Percentiles rank a stretch among this genome's conserved stretches.
These are phyloP conservation scores for Molossus alvarezi DNA, from an alignment of 2,797 vertebrate species.

Conservation along the genomic window DNA sequence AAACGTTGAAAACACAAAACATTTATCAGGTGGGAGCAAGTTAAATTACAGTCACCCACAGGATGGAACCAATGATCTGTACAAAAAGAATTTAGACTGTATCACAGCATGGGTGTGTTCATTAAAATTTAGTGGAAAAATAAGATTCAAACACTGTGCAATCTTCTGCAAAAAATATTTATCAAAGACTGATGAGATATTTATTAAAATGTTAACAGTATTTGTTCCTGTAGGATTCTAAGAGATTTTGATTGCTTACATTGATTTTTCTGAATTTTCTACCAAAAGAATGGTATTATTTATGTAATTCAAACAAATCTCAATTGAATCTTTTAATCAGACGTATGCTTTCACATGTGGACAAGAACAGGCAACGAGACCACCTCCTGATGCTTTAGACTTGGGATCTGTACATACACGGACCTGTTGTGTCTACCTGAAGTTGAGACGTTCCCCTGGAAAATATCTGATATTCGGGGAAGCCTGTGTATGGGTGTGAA, in stretches of 20 bases:
- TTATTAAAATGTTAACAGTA: not conserved
- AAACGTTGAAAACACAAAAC: not conserved
- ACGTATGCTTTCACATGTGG: not conserved
- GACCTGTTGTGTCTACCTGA: not conserved
- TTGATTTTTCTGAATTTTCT: conserved; percentile 15
- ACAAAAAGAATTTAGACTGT: not conserved
- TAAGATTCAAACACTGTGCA: not conserved
- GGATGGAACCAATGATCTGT: not conserved
- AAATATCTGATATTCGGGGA: not conserved
- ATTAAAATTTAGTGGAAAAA: not conserved
- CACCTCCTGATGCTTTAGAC: fast-evolving
- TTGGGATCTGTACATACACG: fast-evolving
- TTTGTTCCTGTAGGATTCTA: not conserved
- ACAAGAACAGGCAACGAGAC: fast-evolving
- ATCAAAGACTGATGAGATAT: not conserved
- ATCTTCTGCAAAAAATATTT: not conserved
- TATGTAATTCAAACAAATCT: not conserved
- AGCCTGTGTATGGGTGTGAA: not conserved
- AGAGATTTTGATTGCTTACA: not conserved
- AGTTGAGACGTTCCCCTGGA: not conserved
- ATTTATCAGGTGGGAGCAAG: not conserved
- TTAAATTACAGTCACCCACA: not conserved
- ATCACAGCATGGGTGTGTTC: not conserved
- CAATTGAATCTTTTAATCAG: not conserved
- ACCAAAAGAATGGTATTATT: not conserved